These are phyloP conservation scores for Tolmerus cingulatus DNA, from an alignment of 2,888 invertebrate genomes.

Conservation along the genomic window DNA sequence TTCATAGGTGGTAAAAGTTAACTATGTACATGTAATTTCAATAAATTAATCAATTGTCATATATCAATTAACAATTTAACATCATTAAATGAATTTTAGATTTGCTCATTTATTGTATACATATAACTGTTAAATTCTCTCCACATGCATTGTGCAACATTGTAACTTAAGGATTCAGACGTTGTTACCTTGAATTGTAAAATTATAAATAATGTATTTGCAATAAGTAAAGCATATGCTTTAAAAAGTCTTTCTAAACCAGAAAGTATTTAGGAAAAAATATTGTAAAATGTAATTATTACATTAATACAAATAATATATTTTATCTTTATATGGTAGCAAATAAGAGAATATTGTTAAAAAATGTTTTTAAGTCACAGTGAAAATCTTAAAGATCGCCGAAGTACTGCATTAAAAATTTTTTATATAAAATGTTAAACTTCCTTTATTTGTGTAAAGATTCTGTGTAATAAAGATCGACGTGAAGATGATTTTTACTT, in stretches of 20 bases:
- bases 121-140: not conserved
- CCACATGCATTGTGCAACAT: not conserved
- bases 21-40: not conserved
- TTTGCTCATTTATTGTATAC: not conserved
- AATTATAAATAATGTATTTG: conserved; percentile 1
- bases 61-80: not conserved
- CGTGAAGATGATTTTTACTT: not conserved
- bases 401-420: conserved; percentile 5
- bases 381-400: conserved; percentile 1
- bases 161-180: not conserved
- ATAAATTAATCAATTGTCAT: not conserved
- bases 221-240: not conserved
- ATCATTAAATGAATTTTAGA: not conserved
- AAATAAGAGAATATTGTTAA: conserved; percentile 8
- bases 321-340: not conserved
- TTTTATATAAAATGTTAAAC: conserved; percentile 20
- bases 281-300: not conserved
- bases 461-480: not conserved
- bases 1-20: not conserved
- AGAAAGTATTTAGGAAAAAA: not conserved
- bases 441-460: conserved; percentile 13
- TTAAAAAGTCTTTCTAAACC: not conserved
- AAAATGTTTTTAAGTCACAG: conserved; percentile 6
- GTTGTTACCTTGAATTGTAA: conserved; percentile 19
- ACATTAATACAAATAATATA: not conserved